Conservation (phyloP, 2,797 vertebrate genomes). For the Spinibarbus caldwelli region DNA sequence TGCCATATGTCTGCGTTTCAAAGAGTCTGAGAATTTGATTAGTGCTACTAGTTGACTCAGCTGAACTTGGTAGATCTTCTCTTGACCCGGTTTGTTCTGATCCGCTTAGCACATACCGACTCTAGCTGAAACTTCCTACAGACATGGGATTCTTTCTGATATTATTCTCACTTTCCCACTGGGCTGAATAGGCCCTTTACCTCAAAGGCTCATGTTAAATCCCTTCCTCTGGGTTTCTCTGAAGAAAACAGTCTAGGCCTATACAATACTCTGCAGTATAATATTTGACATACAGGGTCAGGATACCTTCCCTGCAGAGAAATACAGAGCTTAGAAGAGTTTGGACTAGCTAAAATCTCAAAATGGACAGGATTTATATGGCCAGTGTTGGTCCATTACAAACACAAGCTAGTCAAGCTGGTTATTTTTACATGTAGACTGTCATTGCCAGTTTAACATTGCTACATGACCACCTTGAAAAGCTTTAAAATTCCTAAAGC, state of each 20-base stretch:
- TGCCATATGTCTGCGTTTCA: neutral
- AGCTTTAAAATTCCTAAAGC: too few species aligned
- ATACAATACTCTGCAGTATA: neutral
- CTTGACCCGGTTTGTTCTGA: constrained; percentile 7
- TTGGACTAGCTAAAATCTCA: neutral
- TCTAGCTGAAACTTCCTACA: neutral
- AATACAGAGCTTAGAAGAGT: neutral
- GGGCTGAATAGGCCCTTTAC: constrained; percentile 11
- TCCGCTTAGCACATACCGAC: neutral
- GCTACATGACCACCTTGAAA: too few species aligned
- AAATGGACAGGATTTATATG: neutral
- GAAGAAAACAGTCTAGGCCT: neutral
- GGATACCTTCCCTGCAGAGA: neutral
- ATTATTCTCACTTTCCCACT: constrained; percentile 21
- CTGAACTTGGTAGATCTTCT: neutral
- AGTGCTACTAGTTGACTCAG: neutral
- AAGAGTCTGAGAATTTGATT: neutral
- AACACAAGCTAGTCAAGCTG: neutral
- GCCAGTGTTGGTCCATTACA: neutral
- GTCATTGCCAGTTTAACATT: too few species aligned
- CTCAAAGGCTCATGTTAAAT: constrained; percentile 15
- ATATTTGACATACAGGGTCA: constrained; percentile 10
- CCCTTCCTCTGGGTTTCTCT: neutral
- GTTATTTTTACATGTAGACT: neutral
- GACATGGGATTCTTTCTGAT: constrained; percentile 10